Percentiles rank a stretch among this genome's conserved stretches.
Conservation (phyloP, 2,113 vertebrate genomes). For the Cyrtonyx montezumae region DNA sequence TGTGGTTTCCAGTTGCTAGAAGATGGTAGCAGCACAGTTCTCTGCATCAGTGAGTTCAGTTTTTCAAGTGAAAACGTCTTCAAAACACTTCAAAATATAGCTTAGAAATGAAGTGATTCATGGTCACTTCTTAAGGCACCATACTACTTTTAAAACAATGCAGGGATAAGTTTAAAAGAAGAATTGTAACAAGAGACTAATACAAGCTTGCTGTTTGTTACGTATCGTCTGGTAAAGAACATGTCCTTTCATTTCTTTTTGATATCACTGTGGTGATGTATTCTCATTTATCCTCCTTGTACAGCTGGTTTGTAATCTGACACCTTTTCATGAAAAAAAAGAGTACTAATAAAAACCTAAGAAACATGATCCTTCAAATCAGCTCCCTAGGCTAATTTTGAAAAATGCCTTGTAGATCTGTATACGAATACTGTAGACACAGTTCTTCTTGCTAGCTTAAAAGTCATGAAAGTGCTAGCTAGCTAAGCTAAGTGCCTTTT, state of each 20-base stretch:
- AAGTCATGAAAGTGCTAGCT: neutral
- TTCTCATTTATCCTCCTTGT: neutral
- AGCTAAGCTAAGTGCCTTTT: neutral
- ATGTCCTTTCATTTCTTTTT: neutral
- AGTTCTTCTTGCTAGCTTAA: neutral
- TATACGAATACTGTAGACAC: neutral
- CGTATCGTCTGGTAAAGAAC: neutral
- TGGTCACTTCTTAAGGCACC: neutral
- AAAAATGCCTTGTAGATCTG: neutral
- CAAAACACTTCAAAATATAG: neutral
- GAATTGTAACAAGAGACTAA: neutral
- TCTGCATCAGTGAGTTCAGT: neutral
- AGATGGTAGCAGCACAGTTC: neutral
- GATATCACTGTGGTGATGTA: neutral
- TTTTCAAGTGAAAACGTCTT: neutral
- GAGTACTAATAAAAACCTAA: neutral
- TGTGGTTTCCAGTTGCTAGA: neutral
- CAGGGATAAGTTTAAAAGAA: neutral
- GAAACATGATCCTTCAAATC: neutral
- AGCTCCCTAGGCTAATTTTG: neutral
- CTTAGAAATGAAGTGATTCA: neutral
- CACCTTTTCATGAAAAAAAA: neutral
- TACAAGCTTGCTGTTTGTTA: neutral
- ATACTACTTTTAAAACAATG: neutral
- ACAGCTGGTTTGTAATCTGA: neutral